Base-by-base conservation (phyloP, 2,888 invertebrate genomes). In the Exephanes ischioxanthus region DNA sequence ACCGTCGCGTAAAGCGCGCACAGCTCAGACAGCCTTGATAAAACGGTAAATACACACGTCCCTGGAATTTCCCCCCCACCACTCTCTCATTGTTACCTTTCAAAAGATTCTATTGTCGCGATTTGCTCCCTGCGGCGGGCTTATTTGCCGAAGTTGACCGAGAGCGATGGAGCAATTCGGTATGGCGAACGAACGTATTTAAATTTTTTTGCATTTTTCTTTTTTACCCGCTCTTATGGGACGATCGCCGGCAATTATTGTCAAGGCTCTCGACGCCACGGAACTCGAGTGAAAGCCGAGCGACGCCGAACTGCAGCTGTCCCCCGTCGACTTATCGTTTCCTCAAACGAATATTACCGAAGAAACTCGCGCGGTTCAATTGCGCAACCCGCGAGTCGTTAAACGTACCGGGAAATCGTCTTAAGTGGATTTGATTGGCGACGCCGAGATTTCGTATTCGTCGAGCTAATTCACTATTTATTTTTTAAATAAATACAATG, bases 401-500 rank as follows among this genome's bases (percentile, higher is more conserved):
- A 45, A 63, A 75, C 41, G 37, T 22, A 58, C 41, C 58, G 22
- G 45, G 45, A 22, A 30, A n/a, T 30, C 22, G 16, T 22, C 19
- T 37, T n/a, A 66, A 61, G 22, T 61, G 37, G 55, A 55, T 53
- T 72, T 19, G n/a, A 61, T 75, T 72, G 16, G 26, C 11, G 55
- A n/a, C 7, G 26, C 5, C 19, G 51, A 30, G 37, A 51, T 71
- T 79, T 51, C 22, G 7, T 55, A 11, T 11, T 26, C 16, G 55
- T 66, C 76, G 48, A 33, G 55, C 67, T 63, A 87, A 76, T 80
- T 87, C 85, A 86, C 84, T 86, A 87, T 89, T 93, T 92, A 92
- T 89, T 87, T 45, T 89, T 41, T 11, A 41, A 93, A 93, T 93
- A 93, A 93, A 93, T 93, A 93, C 91, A 91, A 89, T 89, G 41